Percentiles rank a stretch among this genome's conserved stretches.
These are phyloP conservation scores for Aphaenogaster floridana DNA, from an alignment of 1,140 invertebrate genomes.

Conservation along the genomic window DNA sequence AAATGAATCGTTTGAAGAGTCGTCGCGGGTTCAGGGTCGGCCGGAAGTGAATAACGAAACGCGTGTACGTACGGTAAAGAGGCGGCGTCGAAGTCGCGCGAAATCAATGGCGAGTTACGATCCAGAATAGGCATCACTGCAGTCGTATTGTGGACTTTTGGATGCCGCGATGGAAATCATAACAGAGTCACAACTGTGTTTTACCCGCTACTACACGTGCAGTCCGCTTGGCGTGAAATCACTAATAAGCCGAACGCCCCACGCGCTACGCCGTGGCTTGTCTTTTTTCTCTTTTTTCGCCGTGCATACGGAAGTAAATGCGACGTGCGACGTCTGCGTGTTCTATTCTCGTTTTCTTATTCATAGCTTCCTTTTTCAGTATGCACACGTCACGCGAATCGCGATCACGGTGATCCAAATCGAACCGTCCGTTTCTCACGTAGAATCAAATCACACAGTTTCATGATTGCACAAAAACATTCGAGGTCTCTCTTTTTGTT, in stretches of 20 bases:
- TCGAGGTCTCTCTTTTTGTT: neutral
- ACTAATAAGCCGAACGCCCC: conserved; percentile 63
- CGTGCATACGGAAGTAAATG: neutral
- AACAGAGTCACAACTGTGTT: conserved; percentile 65
- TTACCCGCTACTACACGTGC: conserved; percentile 70
- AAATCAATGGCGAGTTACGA: conserved; percentile 80
- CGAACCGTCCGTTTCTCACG: neutral
- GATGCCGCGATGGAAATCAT: conserved; percentile 83
- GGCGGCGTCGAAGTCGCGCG: conserved; percentile 29
- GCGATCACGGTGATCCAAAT: conserved; percentile 28
- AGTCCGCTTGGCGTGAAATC: conserved; percentile 69
- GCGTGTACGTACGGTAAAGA: neutral
- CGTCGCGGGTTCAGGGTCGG: neutral
- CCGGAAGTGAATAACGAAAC: conserved; percentile 5
- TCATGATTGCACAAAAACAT: conserved; percentile 1
- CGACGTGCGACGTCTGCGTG: neutral
- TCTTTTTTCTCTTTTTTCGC: conserved; percentile 4
- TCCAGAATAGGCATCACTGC: conserved; percentile 88
- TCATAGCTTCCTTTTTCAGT: neutral
- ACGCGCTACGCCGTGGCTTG: neutral
- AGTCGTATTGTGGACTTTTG: conserved; percentile 88
- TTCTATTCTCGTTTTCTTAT: conserved; percentile 9
- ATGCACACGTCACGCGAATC: neutral
- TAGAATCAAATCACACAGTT: conserved; percentile 20
- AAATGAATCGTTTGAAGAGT: conserved; percentile 50